Evolutionary conservation across 2,888 invertebrate genomes (phyloP), one percentile per base, ranked within the genome.

Genomic region (Glaucopsyche alexis): DNA sequence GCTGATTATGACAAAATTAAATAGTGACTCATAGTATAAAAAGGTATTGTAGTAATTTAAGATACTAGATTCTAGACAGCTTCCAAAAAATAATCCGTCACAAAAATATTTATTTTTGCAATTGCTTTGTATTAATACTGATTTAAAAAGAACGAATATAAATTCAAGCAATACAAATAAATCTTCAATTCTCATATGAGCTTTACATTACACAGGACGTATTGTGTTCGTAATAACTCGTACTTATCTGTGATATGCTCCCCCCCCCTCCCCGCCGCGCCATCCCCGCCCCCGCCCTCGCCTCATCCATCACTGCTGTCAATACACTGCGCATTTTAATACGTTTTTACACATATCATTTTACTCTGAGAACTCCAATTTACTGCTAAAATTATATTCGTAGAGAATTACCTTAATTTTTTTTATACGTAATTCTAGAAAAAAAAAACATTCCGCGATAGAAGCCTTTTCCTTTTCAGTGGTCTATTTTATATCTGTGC

Each of bases 221-320:
- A 60, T 60, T 60, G 29, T 60, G 29, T 60, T 14, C 60, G 29
- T 60, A 38, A 60, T 60, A 60, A 29, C 29, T 60, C 29, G 60
- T 29, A 60, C 29, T 60, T 60, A 60, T 60, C 29, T 60, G 60
- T 60, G 29, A 60, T 19, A 16, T 60, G 60, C 60, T 9, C 29
- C 60, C 60, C 29, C 19, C 60, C 11, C 29, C 19, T 0, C 42
- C 42, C 42, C 7, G 6, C 6, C 0, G 11, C 1, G 29, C 60
- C 60, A 8, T 13, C 11, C 52, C n/a, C n/a, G n/a, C 16, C 60
- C 60, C 16, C 60, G 29, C 60, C 29, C 13, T 13, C 55, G 11
- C 60, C 60, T 60, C 60, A 60, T 60, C 60, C 60, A 60, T 60
- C 60, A 60, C 38, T 29, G 13, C 60, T 60, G 60, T 60, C 60